Conservation (phyloP, 2,797 vertebrate species). For the Fistularia commersonii region DNA sequence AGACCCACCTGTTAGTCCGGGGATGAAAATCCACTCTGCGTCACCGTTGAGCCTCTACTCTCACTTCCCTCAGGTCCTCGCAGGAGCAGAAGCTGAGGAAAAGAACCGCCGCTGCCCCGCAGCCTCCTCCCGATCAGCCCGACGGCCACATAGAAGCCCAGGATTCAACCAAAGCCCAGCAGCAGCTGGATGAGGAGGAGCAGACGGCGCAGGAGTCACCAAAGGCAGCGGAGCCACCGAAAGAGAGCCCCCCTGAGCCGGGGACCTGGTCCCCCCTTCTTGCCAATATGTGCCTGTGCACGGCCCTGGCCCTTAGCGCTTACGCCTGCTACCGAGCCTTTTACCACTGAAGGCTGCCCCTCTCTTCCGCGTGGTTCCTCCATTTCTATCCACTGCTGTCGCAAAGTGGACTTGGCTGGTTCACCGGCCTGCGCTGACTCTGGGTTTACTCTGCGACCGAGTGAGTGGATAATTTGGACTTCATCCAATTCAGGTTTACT, state of each 20-base stretch:
- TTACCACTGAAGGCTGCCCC: constrained; percentile 83
- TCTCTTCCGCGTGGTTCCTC: constrained; percentile 16
- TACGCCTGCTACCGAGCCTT: constrained; percentile 92
- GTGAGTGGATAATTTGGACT: constrained; percentile 38
- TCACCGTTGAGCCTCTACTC: background rate
- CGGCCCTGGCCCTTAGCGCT: constrained; percentile 84
- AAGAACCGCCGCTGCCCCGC: constrained; percentile 58
- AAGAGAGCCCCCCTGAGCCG: constrained; percentile 50
- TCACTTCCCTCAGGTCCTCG: constrained; percentile 63
- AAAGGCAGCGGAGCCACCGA: constrained; percentile 11
- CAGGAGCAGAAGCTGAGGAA: constrained; percentile 78
- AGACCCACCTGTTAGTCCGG: background rate
- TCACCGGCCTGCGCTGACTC: constrained; percentile 42
- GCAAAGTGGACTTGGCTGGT: constrained; percentile 41
- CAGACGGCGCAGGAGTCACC: constrained; percentile 5
- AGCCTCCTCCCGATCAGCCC: constrained; percentile 29
- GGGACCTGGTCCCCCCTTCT: constrained; percentile 85
- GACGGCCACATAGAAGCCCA: constrained; percentile 29
- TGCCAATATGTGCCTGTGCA: constrained; percentile 87
- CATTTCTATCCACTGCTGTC: constrained; percentile 40
- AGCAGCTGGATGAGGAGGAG: constrained; percentile 23
- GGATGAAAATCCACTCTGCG: background rate
- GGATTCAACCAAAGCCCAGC: constrained; percentile 40
- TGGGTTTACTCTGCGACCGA: constrained; percentile 39
- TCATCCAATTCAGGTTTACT: constrained; percentile 35